Evolutionary conservation across 2,113 vertebrate genomes (phyloP), one percentile per base, ranked within the genome.

Genomic region (Rhinoderma darwinii): DNA sequence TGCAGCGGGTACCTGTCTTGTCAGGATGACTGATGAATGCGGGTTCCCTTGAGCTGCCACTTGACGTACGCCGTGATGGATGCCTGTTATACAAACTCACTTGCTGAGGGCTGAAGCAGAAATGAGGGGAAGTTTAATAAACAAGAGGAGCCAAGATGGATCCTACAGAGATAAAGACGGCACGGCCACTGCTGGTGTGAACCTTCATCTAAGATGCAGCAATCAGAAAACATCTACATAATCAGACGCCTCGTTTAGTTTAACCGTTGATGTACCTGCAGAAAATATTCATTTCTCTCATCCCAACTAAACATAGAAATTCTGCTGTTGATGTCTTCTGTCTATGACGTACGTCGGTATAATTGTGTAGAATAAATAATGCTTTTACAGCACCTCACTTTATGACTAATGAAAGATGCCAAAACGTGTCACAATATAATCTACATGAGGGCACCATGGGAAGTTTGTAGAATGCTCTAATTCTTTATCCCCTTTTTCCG

Each of bases 1-100:
- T 82, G 37, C 86, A 87, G 86, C 63, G 85, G 79, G 68, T 75
- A 87, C 86, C 86, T 87, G 79, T 87, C 86, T 87, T 82, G 86
- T 87, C 86, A 75, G 51, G 68, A 82, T 87, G 86, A 87, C 86
- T 18, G 78, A 87, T 82, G 86, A 82, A 43, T 22, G 68, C 51
- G 1, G 51, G n/a, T 35, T 82, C 78, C 70, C 79, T 56, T 61
- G 86, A 82, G 86, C 86, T 27, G 39, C 14, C 79, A 35, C 41
- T 41, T 87, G 86, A 86, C 85, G 44, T 41, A 86, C 85, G 77
- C 47, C 18, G 27, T 74, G 86, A 87, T 87, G 70, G 86, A 87
- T 87, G 86, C 68, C 86, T 61, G 70, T 81, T 86, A 87, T 47
- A 87, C 86, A 75, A 72, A 82, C 86, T 87, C 68, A 82, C 86